Base-by-base conservation (phyloP, 1,140 invertebrate genomes). In the Antheraea pernyi region DNA sequence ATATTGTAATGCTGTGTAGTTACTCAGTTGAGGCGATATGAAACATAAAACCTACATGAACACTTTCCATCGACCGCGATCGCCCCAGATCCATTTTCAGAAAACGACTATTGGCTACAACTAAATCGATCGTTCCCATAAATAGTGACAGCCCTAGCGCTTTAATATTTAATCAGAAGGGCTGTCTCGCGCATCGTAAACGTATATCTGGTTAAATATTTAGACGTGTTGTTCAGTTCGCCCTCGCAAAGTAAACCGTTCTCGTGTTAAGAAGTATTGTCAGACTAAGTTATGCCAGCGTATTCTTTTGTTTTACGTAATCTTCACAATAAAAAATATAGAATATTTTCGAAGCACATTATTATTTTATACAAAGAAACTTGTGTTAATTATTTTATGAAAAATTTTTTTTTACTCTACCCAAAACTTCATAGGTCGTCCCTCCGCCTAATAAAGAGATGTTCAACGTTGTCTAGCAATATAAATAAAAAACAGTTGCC, bases 41-140 rank as follows among this genome's bases (percentile, higher is more conserved):
- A 42, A 42, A 8, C 7, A 42, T 10, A 42, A 42, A 10, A 30
- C 22, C 4, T 30, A 30, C 22, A n/a, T 30, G 22, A 53, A 13
- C 46, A 53, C 46, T 53, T 53, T 16, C 9, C 46, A 13, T 16
- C 46, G 11, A 53, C 5, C 46, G 10, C 46, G 16, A 53, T 16
- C 46, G 46, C 11, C 46, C 46, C 46, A 53, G 16, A 53, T 53
- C 46, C 16, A 53, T 9, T 53, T 53, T 53, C 10, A 53, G 9
- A 1, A 16, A 53, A 53, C 46, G 46, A 16, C 46, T 53, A 53
- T 53, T 13, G 11, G 46, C 46, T n/a, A 53, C 46, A 53, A 53
- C 46, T 53, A 37, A 37, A 63, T 63, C 61, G 61, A 63, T 63
- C 61, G 30, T 30, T n/a, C 37, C 30, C 37, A 63, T 63, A 63